phyloP scores from a whole-genome alignment of 1,140 invertebrate species.

The Lepidurus packardi region DNA sequence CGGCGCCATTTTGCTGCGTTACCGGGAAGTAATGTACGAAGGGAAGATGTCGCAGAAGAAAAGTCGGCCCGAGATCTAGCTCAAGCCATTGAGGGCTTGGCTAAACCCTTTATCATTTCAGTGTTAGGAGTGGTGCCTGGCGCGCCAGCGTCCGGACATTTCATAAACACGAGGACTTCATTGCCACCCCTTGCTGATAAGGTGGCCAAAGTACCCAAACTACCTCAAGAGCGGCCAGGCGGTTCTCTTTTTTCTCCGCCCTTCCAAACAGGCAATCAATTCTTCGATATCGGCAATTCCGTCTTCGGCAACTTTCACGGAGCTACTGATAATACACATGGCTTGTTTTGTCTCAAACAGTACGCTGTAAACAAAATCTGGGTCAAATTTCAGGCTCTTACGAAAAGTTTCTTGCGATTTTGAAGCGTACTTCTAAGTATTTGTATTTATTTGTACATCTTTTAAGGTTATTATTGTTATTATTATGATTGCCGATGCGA shows the following conservation, averaged over 20 bases:
- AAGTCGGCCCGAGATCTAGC: conserved; percentile 25
- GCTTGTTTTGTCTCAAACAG: conserved; percentile 32
- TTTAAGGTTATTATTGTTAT: neutral
- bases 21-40: conserved; percentile 3
- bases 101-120: conserved; percentile 26
- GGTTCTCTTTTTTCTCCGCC: conserved; percentile 12
- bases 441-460: conserved; percentile 18
- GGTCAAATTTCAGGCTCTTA: conserved; percentile 1
- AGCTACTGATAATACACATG: conserved; percentile 23
- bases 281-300: conserved; percentile 32
- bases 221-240: neutral
- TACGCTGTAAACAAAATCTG: conserved; percentile 31
- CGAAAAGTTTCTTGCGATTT: neutral
- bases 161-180: conserved; percentile 7
- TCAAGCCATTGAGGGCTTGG: conserved; percentile 26
- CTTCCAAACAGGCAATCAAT: conserved; percentile 25
- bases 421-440: neutral
- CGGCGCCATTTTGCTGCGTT: conserved; percentile 23
- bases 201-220: neutral
- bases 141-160: conserved; percentile 27
- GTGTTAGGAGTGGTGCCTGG: conserved; percentile 32
- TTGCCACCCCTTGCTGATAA: neutral
- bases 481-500: neutral
- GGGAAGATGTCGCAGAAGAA: neutral
- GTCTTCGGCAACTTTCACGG: conserved; percentile 25